Evolutionary conservation across 2,113 vertebrate genomes (phyloP).

Genomic region (Centrocercus urophasianus): DNA sequence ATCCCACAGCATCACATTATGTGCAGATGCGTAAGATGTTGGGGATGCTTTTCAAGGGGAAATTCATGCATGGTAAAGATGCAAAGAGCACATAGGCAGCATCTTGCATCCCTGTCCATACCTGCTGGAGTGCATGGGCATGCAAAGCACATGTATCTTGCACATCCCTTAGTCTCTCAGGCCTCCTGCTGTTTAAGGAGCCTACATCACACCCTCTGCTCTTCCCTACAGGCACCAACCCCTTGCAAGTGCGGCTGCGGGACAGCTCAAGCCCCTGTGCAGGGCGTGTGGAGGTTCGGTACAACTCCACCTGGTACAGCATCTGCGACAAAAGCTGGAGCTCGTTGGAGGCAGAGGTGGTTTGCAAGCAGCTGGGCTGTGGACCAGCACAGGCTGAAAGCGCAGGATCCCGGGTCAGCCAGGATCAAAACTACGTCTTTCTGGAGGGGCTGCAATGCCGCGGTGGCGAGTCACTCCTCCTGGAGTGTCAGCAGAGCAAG

Average conservation of each 20-base stretch:
- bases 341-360: neutral
- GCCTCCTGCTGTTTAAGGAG: neutral
- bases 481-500: constrained; percentile 10
- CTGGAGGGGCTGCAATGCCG: constrained; percentile 38
- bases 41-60: neutral
- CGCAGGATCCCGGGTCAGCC: rapidly evolving
- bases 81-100: neutral
- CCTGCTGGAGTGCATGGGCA: neutral
- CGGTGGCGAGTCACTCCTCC: neutral
- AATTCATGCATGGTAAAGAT: rapidly evolving
- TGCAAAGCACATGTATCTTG: rapidly evolving
- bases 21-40: neutral
- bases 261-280: neutral
- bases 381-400: neutral
- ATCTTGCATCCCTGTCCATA: rapidly evolving
- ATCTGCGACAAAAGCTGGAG: constrained; percentile 11
- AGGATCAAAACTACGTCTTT: rapidly evolving
- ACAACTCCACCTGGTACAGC: neutral
- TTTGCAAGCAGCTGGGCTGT: constrained; percentile 46
- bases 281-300: constrained; percentile 18
- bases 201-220: rapidly evolving
- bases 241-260: neutral
- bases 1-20: no score
- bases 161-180: neutral
- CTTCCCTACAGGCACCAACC: neutral